Conservation (phyloP, 2,113 vertebrate species). For the Bungarus multicinctus region DNA sequence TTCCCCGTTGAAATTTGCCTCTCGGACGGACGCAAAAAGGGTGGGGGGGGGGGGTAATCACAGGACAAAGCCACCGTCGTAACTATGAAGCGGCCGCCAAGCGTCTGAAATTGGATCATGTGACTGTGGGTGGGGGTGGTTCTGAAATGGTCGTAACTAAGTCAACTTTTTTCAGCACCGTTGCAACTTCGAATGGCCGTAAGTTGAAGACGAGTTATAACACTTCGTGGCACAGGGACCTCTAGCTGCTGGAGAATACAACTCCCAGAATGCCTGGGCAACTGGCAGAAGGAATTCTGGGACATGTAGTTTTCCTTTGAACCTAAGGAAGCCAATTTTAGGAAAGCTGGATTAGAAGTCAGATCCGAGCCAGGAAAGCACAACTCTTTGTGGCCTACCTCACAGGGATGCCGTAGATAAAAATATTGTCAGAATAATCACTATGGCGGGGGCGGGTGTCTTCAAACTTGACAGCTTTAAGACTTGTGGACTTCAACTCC, state of each 20-base stretch:
- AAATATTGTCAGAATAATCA: not conserved
- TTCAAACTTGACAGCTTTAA: too few species aligned
- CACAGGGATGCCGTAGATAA: not conserved
- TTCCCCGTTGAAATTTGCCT: not conserved
- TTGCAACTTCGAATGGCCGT: not conserved
- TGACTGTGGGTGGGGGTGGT: too few species aligned
- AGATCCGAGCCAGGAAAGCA: not conserved
- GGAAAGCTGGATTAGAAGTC: not conserved
- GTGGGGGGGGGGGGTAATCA: not conserved
- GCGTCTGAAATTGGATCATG: rapidly evolving
- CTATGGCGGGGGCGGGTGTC: too few species aligned
- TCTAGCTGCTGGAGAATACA: not conserved
- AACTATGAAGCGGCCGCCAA: not conserved
- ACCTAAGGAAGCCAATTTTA: not conserved
- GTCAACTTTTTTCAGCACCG: not conserved
- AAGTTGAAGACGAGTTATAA: not conserved
- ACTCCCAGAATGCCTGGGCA: not conserved
- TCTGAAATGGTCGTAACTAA: too few species aligned
- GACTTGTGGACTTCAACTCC: too few species aligned
- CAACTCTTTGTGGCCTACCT: not conserved
- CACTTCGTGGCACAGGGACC: not conserved
- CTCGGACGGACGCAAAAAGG: too few species aligned
- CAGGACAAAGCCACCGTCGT: rapidly evolving
- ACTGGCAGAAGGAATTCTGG: not conserved
- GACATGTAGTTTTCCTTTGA: not conserved